Percentiles rank a stretch among this genome's conserved stretches.
phyloP scores from a whole-genome alignment of 2,797 vertebrate species.

The Tauraco hartlaubi region DNA sequence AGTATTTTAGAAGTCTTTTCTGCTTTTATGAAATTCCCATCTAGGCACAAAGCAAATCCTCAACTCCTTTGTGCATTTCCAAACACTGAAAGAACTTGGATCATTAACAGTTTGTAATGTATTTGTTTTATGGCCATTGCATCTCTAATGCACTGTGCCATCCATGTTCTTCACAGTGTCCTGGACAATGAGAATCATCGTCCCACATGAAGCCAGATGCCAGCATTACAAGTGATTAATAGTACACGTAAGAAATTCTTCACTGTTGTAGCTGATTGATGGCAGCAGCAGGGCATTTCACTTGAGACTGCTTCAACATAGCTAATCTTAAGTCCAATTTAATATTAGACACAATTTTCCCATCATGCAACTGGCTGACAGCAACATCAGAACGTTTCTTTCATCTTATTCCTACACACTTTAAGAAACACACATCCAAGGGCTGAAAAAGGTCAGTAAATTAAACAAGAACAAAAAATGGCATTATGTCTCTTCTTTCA shows the following conservation, averaged over 20 bases:
- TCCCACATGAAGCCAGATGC: neutral
- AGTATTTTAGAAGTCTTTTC: neutral
- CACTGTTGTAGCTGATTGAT: neutral
- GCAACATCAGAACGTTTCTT: slow-evolving; percentile 29
- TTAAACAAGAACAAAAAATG: slow-evolving; percentile 48
- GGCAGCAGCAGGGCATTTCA: slow-evolving; percentile 4
- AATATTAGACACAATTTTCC: slow-evolving; percentile 33
- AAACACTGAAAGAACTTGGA: neutral
- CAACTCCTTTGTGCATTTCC: neutral
- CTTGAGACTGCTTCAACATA: slow-evolving; percentile 6
- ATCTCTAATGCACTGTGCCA: neutral
- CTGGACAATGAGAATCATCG: neutral
- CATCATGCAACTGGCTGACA: neutral
- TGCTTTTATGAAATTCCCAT: neutral
- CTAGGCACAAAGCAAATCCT: neutral
- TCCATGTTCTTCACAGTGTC: neutral
- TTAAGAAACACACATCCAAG: slow-evolving; percentile 10
- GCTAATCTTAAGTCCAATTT: slow-evolving; percentile 23
- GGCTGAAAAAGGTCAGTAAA: slow-evolving; percentile 29
- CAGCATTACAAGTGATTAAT: neutral
- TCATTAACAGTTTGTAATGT: neutral
- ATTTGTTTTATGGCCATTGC: neutral
- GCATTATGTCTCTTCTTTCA: slow-evolving; percentile 25
- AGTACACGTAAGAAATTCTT: neutral
- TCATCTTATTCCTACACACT: slow-evolving; percentile 4